These are phyloP conservation scores for Andricus grossulariae DNA, from an alignment of 1,140 invertebrate genomes.

Conservation along the genomic window DNA sequence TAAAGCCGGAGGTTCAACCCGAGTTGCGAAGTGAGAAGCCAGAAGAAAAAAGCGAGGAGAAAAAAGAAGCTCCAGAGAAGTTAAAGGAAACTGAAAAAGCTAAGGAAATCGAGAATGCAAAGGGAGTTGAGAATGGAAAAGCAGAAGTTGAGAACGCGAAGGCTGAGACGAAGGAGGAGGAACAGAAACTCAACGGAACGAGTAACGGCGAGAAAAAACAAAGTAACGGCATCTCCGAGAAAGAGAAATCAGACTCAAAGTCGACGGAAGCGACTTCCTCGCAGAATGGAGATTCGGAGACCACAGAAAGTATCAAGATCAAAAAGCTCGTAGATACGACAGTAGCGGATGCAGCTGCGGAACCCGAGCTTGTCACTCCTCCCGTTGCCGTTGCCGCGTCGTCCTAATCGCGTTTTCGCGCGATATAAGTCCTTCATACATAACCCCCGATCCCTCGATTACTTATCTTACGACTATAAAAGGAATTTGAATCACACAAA, in stretches of 20 bases:
- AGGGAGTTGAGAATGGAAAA: slow-evolving; percentile 12
- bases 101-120: slow-evolving; percentile 26
- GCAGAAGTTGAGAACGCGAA: slow-evolving; percentile 32
- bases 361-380: slow-evolving; percentile 68
- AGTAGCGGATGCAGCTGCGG: slow-evolving; percentile 66
- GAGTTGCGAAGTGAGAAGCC: slow-evolving; percentile 36
- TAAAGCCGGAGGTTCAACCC: slow-evolving; percentile 27
- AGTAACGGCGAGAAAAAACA: slow-evolving; percentile 57
- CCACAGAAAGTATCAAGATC: slow-evolving; percentile 67
- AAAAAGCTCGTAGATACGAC: slow-evolving; percentile 70
- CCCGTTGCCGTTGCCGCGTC: slow-evolving; percentile 72
- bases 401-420: slow-evolving; percentile 69
- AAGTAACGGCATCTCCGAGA: slow-evolving; percentile 64
- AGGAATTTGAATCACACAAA: slow-evolving; percentile 65
- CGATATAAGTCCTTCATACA: slow-evolving; percentile 64
- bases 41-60: slow-evolving; percentile 40
- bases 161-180: slow-evolving; percentile 42
- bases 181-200: slow-evolving; percentile 34
- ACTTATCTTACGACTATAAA: slow-evolving; percentile 73
- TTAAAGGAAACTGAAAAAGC: slow-evolving; percentile 39
- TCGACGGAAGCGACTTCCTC: slow-evolving; percentile 47
- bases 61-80: slow-evolving; percentile 34
- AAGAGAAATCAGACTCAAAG: slow-evolving; percentile 38
- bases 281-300: slow-evolving; percentile 66
- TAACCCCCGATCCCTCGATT: slow-evolving; percentile 65